Base-by-base conservation (phyloP, 2,113 vertebrate genomes). In the Ageneiosus marmoratus region DNA sequence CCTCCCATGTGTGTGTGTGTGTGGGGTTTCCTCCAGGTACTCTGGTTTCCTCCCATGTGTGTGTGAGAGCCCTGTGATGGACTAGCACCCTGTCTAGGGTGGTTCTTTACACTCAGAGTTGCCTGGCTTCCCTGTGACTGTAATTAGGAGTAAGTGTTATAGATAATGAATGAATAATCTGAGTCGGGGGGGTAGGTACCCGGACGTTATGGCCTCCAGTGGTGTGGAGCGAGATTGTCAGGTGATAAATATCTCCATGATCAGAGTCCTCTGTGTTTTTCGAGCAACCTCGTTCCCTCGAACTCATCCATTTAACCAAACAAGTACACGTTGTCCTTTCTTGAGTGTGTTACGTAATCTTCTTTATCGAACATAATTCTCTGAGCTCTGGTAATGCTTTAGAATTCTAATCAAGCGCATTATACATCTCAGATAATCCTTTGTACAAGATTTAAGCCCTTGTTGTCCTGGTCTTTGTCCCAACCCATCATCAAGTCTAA, bases 401-500 rank as follows among this genome's bases (percentile, higher is more conserved):
- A 51, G 83, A 79, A 73, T 84, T 62, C 80, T 78, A 81, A 80
- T 86, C 80, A 62, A 78, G 55, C 29, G 55, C 44, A 58, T 72
- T 74, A 29, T 67, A 58, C 27, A 56, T 84, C 34, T 77, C 15
- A 58, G 51, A 67, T 82, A 82, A 82, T 87, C 79, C 79, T 75
- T 79, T 58, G 75, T 79, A 75, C 83, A 73, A 72, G 75, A 78
- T 81, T 83, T 65, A 81, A 78, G 63, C 76, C 56, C 69, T 85
- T 87, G 63, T 84, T 77, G 69, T 67, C 48, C 34, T 69, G 72
- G 22, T 81, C 44, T 85, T 85, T 77, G 76, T 78, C 76, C 82
- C 65, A 37, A 41, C 41, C 46, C 81, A 82, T 82, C 74, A 69
- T 77, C 72, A 78, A 84, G 65, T 79, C 75, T 60, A 78, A 79